Percentiles rank a stretch among this genome's conserved stretches.
These are phyloP conservation scores for Marcusenius ussheri DNA, from an alignment of 2,113 vertebrate genomes.

Conservation along the genomic window DNA sequence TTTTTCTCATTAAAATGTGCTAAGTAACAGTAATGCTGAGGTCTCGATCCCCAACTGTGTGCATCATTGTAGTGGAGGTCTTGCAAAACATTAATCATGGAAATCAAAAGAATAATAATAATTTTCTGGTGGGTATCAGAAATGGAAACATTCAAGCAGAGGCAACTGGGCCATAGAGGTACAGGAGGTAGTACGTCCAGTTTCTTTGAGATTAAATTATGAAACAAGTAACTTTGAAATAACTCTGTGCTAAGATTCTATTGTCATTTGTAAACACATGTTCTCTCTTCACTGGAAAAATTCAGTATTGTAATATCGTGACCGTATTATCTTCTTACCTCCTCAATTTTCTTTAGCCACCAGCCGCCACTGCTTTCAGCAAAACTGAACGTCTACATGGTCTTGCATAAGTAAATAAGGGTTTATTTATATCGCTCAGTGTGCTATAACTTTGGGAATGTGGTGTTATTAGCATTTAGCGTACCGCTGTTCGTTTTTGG, in stretches of 20 bases:
- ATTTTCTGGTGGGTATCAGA: not conserved
- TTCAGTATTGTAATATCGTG: not conserved
- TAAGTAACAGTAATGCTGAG: conserved; percentile 24
- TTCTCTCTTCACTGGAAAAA: not conserved
- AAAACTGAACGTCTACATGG: not conserved
- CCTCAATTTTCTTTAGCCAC: not conserved
- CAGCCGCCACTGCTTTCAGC: not conserved
- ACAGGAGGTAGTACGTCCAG: not conserved
- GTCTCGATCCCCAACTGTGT: conserved; percentile 13
- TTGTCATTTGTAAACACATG: not conserved
- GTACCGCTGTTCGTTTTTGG: not conserved
- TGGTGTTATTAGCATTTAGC: not conserved
- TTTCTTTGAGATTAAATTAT: not conserved
- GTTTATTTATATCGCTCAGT: not conserved
- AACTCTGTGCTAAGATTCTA: not conserved
- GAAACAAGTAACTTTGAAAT: not conserved
- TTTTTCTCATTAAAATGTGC: conserved; percentile 42
- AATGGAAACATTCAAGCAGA: not conserved
- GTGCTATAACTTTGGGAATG: not conserved
- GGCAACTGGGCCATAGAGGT: not conserved
- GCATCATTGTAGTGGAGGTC: not conserved
- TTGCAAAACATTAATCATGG: not conserved
- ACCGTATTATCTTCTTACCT: not conserved
- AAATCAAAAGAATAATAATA: not conserved
- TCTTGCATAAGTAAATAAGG: not conserved